Conservation (phyloP, 2,113 vertebrate genomes). For the Corvus cornix region DNA sequence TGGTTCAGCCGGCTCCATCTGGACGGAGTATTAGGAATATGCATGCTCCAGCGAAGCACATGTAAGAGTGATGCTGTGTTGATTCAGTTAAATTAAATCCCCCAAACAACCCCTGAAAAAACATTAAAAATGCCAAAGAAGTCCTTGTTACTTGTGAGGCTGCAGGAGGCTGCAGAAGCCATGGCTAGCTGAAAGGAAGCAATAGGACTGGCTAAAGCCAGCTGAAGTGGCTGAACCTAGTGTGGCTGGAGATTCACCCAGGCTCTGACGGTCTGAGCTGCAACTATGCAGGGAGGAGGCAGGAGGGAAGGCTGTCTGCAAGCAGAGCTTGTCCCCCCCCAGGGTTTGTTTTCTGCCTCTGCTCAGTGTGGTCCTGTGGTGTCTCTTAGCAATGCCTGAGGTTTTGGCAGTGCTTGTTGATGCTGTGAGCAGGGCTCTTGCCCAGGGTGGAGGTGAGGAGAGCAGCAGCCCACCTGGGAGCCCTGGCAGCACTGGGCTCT, state of each 20-base stretch:
- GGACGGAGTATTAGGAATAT: background rate
- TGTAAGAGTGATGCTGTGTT: background rate
- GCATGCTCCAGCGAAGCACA: fast-evolving
- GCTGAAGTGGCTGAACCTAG: background rate
- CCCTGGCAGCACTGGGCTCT: background rate
- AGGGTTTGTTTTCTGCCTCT: background rate
- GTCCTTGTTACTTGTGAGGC: background rate
- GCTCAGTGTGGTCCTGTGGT: fast-evolving
- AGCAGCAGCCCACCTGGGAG: background rate
- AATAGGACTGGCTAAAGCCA: background rate
- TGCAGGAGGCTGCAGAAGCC: background rate
- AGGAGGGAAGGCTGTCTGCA: background rate
- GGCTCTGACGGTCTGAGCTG: background rate
- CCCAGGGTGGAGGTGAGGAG: fast-evolving
- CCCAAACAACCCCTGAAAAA: background rate
- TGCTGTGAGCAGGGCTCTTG: background rate
- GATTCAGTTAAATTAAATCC: background rate
- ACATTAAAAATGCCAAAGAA: background rate
- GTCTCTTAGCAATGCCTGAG: background rate
- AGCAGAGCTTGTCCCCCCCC: background rate
- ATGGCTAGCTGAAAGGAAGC: background rate
- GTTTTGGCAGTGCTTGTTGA: background rate
- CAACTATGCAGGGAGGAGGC: fast-evolving
- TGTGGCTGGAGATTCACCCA: background rate
- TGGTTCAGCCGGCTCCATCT: background rate